Evolutionary conservation across 1,140 invertebrate species (phyloP), one percentile per base, ranked within the genome.

Genomic region (Cotesia vestalis): DNA sequence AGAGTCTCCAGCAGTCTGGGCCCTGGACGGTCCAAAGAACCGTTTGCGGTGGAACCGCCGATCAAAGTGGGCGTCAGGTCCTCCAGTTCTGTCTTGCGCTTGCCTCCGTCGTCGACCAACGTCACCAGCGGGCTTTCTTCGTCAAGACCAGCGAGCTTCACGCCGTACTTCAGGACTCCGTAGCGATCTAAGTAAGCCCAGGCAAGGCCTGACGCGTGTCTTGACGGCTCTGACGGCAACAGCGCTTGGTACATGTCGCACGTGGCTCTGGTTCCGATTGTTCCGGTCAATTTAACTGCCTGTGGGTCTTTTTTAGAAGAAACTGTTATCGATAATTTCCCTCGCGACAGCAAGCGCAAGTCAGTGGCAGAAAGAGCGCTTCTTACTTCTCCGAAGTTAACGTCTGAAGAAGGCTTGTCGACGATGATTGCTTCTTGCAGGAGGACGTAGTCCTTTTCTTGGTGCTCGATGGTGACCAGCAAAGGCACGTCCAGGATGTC

Each of bases 231-330:
- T 59, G 89, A 86, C 0, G 78, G 64, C 6, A 94, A 79, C 0
- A 91, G 82, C 0, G 92, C 89, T 75, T 95, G 93, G 81, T 94
- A 95, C 55, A 95, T 88, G 82, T 96, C 94, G 79, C 94, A 96
- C 5, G 91, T 91, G 1, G 91, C 90, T 68, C 91, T 89, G 8
- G 93, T 91, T 4, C 91, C 87, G 4, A 95, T 90, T 11, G 85
- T 84, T 0, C 94, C 94, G 12, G 86, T 88, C 6, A 95, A 85
- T 62, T 89, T 87, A 9, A 94, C 78, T 6, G 82, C 82, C 46
- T 91, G 88, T 0, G 90, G 89, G 66, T 91, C 89, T 6, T 89
- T 89, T 51, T 90, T 88, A 0, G 91, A 92, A 78, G 91, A 89
- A 1, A 95, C 84, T 0, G 88, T 90, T 1, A 96, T 83, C 2